Base-by-base conservation (phyloP, 2,113 vertebrate species). In the Calidris pugnax region DNA sequence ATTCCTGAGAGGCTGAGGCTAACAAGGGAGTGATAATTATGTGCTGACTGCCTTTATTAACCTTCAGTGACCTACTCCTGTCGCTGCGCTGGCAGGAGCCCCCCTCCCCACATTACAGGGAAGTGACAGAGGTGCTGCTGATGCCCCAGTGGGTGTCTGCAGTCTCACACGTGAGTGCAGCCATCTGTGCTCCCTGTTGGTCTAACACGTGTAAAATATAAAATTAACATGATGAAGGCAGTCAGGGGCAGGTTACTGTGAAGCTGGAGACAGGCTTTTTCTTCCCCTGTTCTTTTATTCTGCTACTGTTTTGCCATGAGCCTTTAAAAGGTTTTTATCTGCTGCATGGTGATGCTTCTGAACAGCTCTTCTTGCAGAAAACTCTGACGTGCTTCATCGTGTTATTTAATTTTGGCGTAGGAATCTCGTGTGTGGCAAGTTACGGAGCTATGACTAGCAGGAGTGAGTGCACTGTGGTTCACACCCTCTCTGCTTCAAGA, bases 101-200 rank as follows among this genome's bases (percentile, higher is more conserved):
- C 72, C 80, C 48, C 24, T 64, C 43, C 76, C 86, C 80, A 48
- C 43, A 2, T 56, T 9, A 12, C 33, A 20, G 73, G 33, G 48
- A 94, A 56, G 51, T 75, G 91, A 79, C 89, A 94, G 89, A 92
- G 87, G 73, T 89, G 93, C 69, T 85, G 62, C 53, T 59, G 64
- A 33, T 75, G 59, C 50, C 89, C 16, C 93, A 50, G 66, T 35
- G 82, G 78, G 82, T 94, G 87, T 51, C 78, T 48, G 85, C 57
- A 57, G 67, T 15, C 91, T 91, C 77, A 69, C 88, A 87, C 12
- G 21, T 94, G 89, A 92, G 81, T 48, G 66, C 77, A 91, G 84
- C 87, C 89, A 91, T 95, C 95, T 96, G 95, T 91, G 93, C 93
- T 87, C 77, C 84, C 84, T 59, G 85, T 39, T 69, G 69, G 82